Percentiles rank a stretch among this genome's conserved stretches.
These are phyloP conservation scores for Harpagoxenus sublaevis DNA, from an alignment of 2,888 invertebrate genomes.

Conservation along the genomic window DNA sequence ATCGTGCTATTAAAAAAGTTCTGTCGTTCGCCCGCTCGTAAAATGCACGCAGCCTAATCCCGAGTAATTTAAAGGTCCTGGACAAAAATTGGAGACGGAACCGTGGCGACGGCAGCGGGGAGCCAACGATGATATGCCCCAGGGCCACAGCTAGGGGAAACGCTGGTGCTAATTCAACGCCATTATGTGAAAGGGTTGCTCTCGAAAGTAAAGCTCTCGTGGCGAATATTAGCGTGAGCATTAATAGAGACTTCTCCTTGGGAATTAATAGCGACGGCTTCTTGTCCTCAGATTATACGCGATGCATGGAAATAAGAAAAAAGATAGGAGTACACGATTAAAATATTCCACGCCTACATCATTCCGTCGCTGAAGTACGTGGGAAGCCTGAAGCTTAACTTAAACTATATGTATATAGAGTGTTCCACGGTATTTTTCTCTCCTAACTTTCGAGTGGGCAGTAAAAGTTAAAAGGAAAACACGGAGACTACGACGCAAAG, in stretches of 20 bases:
- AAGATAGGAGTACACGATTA: background rate
- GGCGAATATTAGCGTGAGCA: slow-evolving; percentile 51
- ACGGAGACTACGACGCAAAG: background rate
- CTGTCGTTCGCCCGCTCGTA: slow-evolving; percentile 76
- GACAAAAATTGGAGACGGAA: slow-evolving; percentile 68
- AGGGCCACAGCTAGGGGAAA: slow-evolving; percentile 58
- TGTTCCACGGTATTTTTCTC: background rate
- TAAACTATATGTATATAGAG: background rate
- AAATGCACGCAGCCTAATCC: slow-evolving; percentile 79
- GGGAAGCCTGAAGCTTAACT: background rate
- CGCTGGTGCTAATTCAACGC: slow-evolving; percentile 77
- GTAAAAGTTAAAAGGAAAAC: background rate
- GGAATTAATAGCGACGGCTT: slow-evolving; percentile 35
- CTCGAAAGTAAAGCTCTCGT: slow-evolving; percentile 61
- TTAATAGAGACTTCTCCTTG: slow-evolving; percentile 46
- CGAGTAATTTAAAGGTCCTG: slow-evolving; percentile 76
- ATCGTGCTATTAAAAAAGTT: slow-evolving; percentile 79
- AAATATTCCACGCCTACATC: background rate
- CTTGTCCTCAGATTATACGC: background rate
- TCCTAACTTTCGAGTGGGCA: background rate
- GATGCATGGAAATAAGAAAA: background rate
- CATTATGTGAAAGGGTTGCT: slow-evolving; percentile 79
- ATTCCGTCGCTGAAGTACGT: background rate
- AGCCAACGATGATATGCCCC: slow-evolving; percentile 50
- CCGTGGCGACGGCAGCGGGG: slow-evolving; percentile 21